Evolutionary conservation across 1,140 invertebrate genomes (phyloP).

Genomic region (Trypoxylus dichotomus): DNA sequence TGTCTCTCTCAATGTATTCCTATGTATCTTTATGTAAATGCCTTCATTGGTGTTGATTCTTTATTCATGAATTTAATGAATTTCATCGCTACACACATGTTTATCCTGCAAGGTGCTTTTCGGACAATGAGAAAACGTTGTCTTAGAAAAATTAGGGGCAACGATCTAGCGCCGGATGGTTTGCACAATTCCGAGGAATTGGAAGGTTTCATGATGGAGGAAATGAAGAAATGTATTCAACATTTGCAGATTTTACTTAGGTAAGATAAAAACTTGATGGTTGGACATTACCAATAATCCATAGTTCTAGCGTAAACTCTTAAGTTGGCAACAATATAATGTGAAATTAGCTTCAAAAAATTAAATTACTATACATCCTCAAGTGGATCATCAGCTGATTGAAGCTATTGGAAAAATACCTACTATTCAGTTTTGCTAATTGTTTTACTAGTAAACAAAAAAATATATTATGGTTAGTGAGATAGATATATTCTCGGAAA

Average conservation of each 20-base stretch:
- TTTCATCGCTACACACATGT: conserved; percentile 42
- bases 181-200: conserved; percentile 35
- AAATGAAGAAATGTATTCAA: conserved; percentile 44
- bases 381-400: too few species aligned
- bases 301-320: too few species aligned
- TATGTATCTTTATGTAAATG: conserved; percentile 48
- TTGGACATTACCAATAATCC: background rate
- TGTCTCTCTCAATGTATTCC: conserved; percentile 44
- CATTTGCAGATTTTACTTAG: conserved; percentile 46
- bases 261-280: conserved; percentile 31
- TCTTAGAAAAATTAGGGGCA: background rate
- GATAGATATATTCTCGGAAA: too few species aligned
- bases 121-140: conserved; percentile 39
- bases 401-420: too few species aligned
- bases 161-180: background rate
- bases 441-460: too few species aligned
- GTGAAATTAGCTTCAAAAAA: too few species aligned
- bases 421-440: too few species aligned
- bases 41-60: conserved; percentile 48
- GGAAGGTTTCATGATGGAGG: conserved; percentile 36
- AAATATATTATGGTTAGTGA: too few species aligned
- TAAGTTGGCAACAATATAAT: too few species aligned
- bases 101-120: conserved; percentile 48
- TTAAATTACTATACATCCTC: too few species aligned
- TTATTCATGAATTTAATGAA: conserved; percentile 51